These are phyloP conservation scores for Cactoblastis cactorum DNA, from an alignment of 2,888 invertebrate species.

Conservation along the genomic window DNA sequence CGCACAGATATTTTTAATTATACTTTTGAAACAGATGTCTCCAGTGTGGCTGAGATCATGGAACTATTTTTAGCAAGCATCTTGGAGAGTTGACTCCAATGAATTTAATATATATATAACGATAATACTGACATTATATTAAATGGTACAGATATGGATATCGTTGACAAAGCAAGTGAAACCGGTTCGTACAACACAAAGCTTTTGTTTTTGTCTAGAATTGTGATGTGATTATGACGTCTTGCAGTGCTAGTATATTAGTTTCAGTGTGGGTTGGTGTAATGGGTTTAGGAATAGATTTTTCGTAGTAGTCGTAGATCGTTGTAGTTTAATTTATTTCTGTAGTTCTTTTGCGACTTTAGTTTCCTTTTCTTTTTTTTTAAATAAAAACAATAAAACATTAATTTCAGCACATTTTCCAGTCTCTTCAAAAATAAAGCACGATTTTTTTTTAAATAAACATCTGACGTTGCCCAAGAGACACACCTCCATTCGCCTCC, in stretches of 20 bases:
- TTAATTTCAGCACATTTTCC: too few relatives aligned
- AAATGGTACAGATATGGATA: neutral
- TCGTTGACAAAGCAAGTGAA: neutral
- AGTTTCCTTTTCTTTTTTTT: too few relatives aligned
- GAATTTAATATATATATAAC: neutral
- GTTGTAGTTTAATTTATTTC: neutral
- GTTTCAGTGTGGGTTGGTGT: neutral
- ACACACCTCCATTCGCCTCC: conserved; percentile 9
- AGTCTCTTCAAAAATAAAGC: too few relatives aligned
- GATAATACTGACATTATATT: neutral
- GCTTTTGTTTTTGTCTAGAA: neutral
- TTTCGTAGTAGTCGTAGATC: neutral
- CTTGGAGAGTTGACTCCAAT: conserved; percentile 11
- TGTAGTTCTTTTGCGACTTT: too few relatives aligned
- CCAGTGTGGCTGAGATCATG: conserved; percentile 9
- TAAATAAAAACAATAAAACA: too few relatives aligned
- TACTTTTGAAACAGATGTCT: conserved; percentile 16
- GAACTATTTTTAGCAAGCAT: conserved; percentile 17
- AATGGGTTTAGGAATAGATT: neutral
- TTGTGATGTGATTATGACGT: neutral
- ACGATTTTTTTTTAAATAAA: neutral
- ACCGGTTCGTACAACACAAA: conserved; percentile 4
- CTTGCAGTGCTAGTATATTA: neutral
- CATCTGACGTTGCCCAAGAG: neutral
- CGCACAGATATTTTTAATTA: neutral